These are phyloP conservation scores for Microctonus aethiopoides DNA, from an alignment of 2,888 invertebrate species.

Conservation along the genomic window DNA sequence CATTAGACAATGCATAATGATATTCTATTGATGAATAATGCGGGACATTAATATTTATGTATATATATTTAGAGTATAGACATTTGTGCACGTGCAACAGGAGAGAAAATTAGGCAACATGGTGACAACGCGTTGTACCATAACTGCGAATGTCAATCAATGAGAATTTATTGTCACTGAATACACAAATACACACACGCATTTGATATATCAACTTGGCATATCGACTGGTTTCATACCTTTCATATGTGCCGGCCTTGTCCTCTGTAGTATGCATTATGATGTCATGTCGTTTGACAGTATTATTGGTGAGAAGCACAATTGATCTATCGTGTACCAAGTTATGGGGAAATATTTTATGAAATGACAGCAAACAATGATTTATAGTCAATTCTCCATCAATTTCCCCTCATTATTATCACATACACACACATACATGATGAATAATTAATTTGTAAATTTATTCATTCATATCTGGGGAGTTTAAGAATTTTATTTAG, in stretches of 20 bases:
- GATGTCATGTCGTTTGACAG: conserved; percentile 14
- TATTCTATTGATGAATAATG: background rate
- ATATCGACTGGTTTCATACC: background rate
- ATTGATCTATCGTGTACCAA: background rate
- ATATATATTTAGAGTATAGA: background rate
- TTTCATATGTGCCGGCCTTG: background rate
- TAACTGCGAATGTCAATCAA: background rate
- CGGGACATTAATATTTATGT: too few species aligned
- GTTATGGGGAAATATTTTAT: conserved; percentile 7
- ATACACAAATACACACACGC: background rate
- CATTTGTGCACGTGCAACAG: background rate
- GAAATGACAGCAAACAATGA: background rate
- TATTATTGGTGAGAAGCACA: background rate
- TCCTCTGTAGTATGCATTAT: background rate
- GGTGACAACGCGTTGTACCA: conserved; percentile 1
- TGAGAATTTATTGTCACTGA: conserved; percentile 10
- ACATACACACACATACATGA: background rate
- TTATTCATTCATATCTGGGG: too few species aligned
- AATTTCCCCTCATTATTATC: background rate
- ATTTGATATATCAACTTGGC: background rate
- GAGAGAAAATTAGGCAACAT: background rate
- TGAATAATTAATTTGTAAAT: background rate
- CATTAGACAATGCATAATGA: background rate
- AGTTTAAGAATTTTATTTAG: too few species aligned
- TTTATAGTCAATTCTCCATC: background rate